Evolutionary conservation across 2,113 vertebrate genomes (phyloP).

Genomic region (Garra rufa): DNA sequence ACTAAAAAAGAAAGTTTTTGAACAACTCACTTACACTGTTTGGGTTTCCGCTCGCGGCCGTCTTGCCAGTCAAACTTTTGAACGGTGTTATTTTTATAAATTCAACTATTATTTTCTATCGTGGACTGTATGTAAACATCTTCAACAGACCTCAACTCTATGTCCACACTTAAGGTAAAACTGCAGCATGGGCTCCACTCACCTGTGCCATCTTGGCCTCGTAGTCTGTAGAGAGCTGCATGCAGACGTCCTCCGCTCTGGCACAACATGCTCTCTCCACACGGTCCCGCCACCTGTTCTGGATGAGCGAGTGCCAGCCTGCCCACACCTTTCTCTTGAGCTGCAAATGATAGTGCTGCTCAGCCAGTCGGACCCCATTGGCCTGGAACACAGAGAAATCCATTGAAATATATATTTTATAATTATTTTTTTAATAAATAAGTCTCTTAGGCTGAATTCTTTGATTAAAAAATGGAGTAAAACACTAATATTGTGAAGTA

Average conservation of each 20-base stretch:
- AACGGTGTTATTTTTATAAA: too few relatives aligned
- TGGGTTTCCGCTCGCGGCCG: too few relatives aligned
- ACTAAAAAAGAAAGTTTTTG: too few relatives aligned
- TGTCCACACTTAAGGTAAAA: background rate
- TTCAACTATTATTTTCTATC: too few relatives aligned
- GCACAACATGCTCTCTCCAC: constrained; percentile 87
- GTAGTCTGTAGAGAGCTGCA: constrained; percentile 84
- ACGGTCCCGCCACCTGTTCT: constrained; percentile 85
- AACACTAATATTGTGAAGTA: background rate
- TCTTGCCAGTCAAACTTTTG: too few relatives aligned
- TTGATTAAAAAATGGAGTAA: background rate
- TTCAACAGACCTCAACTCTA: too few relatives aligned
- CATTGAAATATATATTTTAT: background rate
- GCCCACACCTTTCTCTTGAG: constrained; percentile 88
- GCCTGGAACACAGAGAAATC: constrained; percentile 69
- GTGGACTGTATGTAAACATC: too few relatives aligned
- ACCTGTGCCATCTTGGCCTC: constrained; percentile 87
- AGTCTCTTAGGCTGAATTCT: background rate
- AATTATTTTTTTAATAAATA: background rate
- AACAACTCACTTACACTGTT: too few relatives aligned
- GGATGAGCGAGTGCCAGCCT: constrained; percentile 81
- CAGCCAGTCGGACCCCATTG: constrained; percentile 77
- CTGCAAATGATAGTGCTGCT: constrained; percentile 79
- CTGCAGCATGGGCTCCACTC: constrained; percentile 41
- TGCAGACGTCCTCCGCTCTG: constrained; percentile 89